Base-by-base conservation (phyloP, 1,140 invertebrate genomes). In the Drosophila trapezifrons region DNA sequence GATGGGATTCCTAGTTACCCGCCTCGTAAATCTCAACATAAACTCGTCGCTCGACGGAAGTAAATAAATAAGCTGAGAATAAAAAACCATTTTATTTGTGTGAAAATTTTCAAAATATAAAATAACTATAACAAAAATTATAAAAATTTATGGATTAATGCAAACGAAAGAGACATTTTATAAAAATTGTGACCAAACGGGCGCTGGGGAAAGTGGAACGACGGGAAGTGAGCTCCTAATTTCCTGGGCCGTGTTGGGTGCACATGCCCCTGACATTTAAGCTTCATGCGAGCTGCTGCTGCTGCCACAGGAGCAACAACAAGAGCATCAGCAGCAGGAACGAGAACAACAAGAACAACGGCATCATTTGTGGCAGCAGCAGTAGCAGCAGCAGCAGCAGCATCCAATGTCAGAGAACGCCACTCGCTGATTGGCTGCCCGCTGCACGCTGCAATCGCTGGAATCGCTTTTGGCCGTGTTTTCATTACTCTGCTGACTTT, bases 181-280 rank as follows among this genome's bases (percentile, higher is more conserved):
- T 35, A 46, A 59, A 64, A 79, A 27, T 56, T 12, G 43, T 18
- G 17, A 18, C 18, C 17, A n/a, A 13, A 60, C 22, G 38, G n/a
- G 27, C n/a, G 27, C 17, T 4, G 46, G 25, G 6, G 17, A 29
- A 20, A 22, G 32, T 43, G 27, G 42, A 74, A 62, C 25, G 54
- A 25, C 18, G 20, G 22, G 42, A 76, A 58, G 17, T 49, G 59
- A 47, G 55, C 43, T 78, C 59, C 40, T 64, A 57, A 58, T 58
- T 47, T 52, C 65, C 43, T 69, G 35, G 75, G 71, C 56, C 56
- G 29, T 47, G 54, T 56, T 63, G 79, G 81, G 64, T 76, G 65
- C 82, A 86, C 75, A 87, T 87, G 83, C 83, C 83, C 83, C 83
- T 87, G 83, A 87, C 83, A 87, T 87, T 87, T 87, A 89, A 83